phyloP scores from a whole-genome alignment of 1,140 invertebrate genomes.

The Cepaea nemoralis region DNA sequence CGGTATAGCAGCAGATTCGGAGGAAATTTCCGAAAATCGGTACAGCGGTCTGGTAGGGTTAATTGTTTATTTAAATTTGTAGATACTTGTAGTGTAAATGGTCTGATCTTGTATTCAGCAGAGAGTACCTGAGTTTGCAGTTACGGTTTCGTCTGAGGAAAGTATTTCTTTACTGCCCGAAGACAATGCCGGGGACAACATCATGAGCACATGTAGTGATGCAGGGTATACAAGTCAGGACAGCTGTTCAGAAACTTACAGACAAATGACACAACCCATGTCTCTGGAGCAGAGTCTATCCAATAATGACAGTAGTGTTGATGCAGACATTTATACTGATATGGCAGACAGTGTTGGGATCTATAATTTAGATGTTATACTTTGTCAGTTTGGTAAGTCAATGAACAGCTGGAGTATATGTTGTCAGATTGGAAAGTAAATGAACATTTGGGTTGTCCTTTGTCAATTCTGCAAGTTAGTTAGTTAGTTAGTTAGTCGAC shows the following conservation, averaged over 20 bases:
- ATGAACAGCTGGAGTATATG: too few relatives aligned
- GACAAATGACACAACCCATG: neutral
- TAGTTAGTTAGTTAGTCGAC: too few relatives aligned
- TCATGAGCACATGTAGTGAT: conserved; percentile 15
- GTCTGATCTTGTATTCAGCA: neutral
- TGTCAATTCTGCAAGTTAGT: too few relatives aligned
- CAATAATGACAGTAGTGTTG: neutral
- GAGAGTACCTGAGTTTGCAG: neutral
- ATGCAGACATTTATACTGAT: neutral
- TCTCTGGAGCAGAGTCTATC: neutral
- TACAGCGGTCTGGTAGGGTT: too few relatives aligned
- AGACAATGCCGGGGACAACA: neutral
- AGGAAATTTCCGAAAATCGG: too few relatives aligned
- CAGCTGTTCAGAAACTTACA: neutral
- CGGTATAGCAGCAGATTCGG: too few relatives aligned
- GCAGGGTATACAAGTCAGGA: neutral
- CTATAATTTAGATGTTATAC: neutral
- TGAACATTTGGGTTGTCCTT: too few relatives aligned
- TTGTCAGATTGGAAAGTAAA: too few relatives aligned
- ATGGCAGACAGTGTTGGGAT: neutral
- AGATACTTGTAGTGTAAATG: neutral
- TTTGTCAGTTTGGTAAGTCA: conserved; percentile 10
- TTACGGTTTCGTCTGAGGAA: neutral
- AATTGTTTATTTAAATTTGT: too few relatives aligned
- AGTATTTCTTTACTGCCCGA: neutral